phyloP scores from a whole-genome alignment of 1,140 invertebrate species.

The Papilio machaon region DNA sequence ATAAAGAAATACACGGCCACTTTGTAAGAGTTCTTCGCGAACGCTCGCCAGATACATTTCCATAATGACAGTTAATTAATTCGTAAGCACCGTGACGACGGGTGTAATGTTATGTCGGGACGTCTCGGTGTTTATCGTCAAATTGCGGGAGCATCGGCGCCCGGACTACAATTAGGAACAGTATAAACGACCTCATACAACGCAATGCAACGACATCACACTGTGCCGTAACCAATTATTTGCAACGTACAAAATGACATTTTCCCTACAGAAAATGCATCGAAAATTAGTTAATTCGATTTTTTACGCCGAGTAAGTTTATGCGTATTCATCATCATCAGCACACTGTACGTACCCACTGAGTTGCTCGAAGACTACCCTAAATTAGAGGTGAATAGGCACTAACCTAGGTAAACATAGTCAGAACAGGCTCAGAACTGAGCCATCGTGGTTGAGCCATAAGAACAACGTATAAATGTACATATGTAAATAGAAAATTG shows the following conservation, averaged over 20 bases:
- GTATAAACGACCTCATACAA: conserved; percentile 23
- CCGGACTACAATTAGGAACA: conserved; percentile 52
- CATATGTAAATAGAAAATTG: no score
- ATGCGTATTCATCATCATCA: background rate
- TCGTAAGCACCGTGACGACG: conserved; percentile 58
- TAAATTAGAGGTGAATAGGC: no score
- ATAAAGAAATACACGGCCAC: conserved; percentile 28
- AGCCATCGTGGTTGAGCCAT: no score
- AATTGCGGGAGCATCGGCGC: conserved; percentile 49
- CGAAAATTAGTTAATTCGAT: background rate
- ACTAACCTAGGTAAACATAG: no score
- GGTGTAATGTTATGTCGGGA: conserved; percentile 40
- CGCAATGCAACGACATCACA: conserved; percentile 30
- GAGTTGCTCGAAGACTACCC: no score
- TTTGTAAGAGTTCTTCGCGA: conserved; percentile 26
- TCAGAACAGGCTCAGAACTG: no score
- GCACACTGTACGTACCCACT: no score
- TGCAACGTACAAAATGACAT: background rate
- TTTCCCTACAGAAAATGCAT: conserved; percentile 9
- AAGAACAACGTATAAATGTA: no score
- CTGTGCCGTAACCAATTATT: conserved; percentile 23
- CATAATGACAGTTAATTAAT: conserved; percentile 65
- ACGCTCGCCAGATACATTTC: conserved; percentile 50
- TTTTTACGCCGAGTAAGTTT: background rate
- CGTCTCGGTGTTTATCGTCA: conserved; percentile 54